Evolutionary conservation across 37 sponge, comb jelly and placozoan species (phyloP), one percentile per base, ranked within the genome.

Genomic region (Cliona cf. orientalis): DNA sequence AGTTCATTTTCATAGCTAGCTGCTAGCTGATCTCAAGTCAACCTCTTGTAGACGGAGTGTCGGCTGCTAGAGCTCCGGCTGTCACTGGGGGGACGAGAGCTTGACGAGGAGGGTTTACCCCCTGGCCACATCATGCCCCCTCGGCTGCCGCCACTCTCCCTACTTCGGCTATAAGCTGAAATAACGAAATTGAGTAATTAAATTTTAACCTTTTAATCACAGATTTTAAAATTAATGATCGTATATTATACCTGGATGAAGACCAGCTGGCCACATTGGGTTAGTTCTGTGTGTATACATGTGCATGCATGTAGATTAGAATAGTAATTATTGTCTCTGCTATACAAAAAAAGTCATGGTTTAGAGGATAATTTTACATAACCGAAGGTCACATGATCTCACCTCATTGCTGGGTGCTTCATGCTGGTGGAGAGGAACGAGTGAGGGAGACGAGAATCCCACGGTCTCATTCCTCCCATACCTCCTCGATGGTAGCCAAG

Each of bases 1-100:
- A n/a, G n/a, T n/a, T n/a, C n/a, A n/a, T n/a, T n/a, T n/a, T n/a
- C n/a, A n/a, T n/a, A n/a, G n/a, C n/a, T n/a, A n/a, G n/a, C n/a
- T n/a, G n/a, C n/a, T n/a, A n/a, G n/a, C n/a, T n/a, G n/a, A n/a
- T n/a, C n/a, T 2, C 59, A 58, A 26, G 26, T 28, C 31, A 76
- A 64, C 63, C 77, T 76, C 64, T 76, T 76, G 77, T 76, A 76
- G 44, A 62, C 42, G 44, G 73, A 46, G 55, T 72, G 73, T 29
- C 73, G 46, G 55, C 73, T 72, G 55, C 49, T 67, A 66, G 40
- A 38, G 38, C 67, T 72, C 25, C 70, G 22, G 12, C 42, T 72
- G 5, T 69, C 70, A 35, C 70, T 35, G 19, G 19, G n/a, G n/a
- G n/a, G n/a, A n/a, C n/a, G 70, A 43, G 44, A 19, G 70, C 70